phyloP scores from a whole-genome alignment of 2,113 vertebrate species.

The Theristicus caerulescens region DNA sequence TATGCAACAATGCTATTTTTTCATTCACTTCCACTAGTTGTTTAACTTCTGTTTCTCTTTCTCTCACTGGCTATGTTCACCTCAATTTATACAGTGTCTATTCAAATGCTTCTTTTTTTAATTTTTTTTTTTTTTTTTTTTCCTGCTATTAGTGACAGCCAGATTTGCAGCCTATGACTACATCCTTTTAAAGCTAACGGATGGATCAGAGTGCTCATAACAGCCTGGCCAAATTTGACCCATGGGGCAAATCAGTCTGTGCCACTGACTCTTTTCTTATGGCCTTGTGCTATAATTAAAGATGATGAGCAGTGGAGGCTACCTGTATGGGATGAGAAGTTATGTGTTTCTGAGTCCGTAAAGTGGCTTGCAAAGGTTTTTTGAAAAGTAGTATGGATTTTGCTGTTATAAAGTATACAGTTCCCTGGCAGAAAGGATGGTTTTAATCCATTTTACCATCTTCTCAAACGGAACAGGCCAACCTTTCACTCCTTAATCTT shows the following conservation, averaged over 20 bases:
- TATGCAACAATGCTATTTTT: not conserved
- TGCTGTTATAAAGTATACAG: not conserved
- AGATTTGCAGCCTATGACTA: not conserved
- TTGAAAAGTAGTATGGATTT: not conserved
- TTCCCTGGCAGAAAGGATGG: not conserved
- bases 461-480: not conserved
- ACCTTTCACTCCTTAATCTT: not conserved
- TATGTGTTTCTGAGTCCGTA: not conserved
- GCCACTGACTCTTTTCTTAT: not conserved
- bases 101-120: not conserved
- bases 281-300: not conserved
- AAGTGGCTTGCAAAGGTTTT: not conserved
- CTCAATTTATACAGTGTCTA: not conserved
- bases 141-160: not conserved
- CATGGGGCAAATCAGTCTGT: not conserved
- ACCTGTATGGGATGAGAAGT: not conserved
- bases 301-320: not conserved
- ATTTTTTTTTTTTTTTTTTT: not conserved
- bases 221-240: not conserved
- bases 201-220: not conserved
- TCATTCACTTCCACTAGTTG: not conserved
- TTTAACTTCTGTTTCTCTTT: not conserved
- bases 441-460: not conserved
- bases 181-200: not conserved
- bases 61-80: not conserved